Evolutionary conservation across 2,888 invertebrate species (phyloP).

Genomic region (Rhamphomyia laevipes): DNA sequence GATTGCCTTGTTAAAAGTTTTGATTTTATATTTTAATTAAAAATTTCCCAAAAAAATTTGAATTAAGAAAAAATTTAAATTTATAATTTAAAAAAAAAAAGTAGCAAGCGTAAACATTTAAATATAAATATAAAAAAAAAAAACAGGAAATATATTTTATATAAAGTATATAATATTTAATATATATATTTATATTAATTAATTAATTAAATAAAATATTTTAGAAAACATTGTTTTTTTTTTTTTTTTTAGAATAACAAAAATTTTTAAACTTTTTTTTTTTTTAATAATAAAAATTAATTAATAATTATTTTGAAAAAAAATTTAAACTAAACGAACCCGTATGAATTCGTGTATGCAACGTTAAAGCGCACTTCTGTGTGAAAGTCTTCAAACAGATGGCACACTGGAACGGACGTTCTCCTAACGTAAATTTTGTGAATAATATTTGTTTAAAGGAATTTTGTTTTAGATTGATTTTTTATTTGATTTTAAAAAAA

Average conservation of each 20-base stretch:
- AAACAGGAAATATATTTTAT: too few species aligned
- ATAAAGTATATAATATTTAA: too few species aligned
- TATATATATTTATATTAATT: too few species aligned
- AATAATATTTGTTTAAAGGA: too few species aligned
- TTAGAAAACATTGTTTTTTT: neutral
- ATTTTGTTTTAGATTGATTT: neutral
- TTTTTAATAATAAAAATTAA: neutral
- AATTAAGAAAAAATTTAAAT: too few species aligned
- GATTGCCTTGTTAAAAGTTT: too few species aligned
- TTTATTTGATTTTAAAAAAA: neutral
- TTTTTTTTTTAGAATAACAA: neutral
- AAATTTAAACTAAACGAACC: conserved; percentile 38
- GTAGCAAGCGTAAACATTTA: too few species aligned
- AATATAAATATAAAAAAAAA: too few species aligned
- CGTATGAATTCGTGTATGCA: conserved; percentile 51
- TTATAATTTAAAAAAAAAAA: too few species aligned
- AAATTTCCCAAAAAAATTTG: too few species aligned
- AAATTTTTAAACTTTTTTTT: neutral
- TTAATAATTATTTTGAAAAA: neutral
- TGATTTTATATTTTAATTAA: too few species aligned
- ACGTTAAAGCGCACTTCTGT: conserved; percentile 51
- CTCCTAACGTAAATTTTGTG: conserved; percentile 32
- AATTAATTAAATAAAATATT: conserved; percentile 5
- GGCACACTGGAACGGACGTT: conserved; percentile 50
- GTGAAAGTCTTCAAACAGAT: conserved; percentile 52